These are phyloP conservation scores for Lepetodrilus schrolli DNA, from an alignment of 2,888 invertebrate species.

Conservation along the genomic window DNA sequence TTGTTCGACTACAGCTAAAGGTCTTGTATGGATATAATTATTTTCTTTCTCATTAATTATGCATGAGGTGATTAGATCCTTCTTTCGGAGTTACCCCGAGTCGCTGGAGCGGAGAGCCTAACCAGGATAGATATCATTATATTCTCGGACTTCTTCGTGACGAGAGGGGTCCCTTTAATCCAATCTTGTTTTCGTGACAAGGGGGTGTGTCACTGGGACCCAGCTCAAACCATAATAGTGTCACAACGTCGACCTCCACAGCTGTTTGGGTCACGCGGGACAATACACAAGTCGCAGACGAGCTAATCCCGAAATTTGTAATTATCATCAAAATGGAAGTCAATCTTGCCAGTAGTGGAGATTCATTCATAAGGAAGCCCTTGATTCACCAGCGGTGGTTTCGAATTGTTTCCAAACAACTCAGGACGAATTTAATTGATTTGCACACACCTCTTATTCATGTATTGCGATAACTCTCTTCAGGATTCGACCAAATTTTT, in stretches of 20 bases:
- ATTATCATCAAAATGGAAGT: slow-evolving; percentile 23
- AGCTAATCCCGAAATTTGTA: slow-evolving; percentile 6
- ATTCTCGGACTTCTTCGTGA: not conserved
- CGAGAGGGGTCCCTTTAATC: not conserved
- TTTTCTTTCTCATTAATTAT: slow-evolving; percentile 16
- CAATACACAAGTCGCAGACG: not conserved
- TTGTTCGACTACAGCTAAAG: not conserved
- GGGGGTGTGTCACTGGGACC: not conserved
- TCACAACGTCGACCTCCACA: not conserved
- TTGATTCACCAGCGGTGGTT: too few species aligned
- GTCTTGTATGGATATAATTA: slow-evolving; percentile 11
- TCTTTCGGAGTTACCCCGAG: not conserved
- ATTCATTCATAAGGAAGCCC: not conserved
- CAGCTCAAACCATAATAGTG: not conserved
- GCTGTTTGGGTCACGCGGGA: slow-evolving; percentile 14
- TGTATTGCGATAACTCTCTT: not conserved
- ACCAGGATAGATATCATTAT: not conserved
- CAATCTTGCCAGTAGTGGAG: not conserved
- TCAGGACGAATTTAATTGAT: not conserved
- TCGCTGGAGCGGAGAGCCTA: not conserved
- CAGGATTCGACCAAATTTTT: too few species aligned
- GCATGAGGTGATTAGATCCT: slow-evolving; percentile 7
- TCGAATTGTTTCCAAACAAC: not conserved
- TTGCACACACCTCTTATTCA: not conserved
- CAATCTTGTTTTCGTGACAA: not conserved